A percentile compares a stretch with the other conserved stretches of the same genome.
These are phyloP conservation scores for Sogatella furcifera DNA, from an alignment of 1,140 invertebrate species.

Conservation along the genomic window DNA sequence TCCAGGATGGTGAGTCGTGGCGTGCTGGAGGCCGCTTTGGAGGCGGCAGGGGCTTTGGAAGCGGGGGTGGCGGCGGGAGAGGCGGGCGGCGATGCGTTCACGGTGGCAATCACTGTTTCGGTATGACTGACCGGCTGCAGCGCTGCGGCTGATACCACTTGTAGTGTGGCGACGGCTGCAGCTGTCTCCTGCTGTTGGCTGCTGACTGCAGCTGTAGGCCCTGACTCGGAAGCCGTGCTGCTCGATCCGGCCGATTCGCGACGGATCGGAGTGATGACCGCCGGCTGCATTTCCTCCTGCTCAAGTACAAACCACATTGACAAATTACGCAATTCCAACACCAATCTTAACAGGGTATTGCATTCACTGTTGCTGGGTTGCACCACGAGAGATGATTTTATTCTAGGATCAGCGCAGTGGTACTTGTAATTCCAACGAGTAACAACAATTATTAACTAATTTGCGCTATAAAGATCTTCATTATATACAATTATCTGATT, in stretches of 20 bases:
- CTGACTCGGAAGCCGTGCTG: constrained; percentile 1
- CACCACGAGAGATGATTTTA: too few relatives aligned
- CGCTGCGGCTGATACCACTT: constrained; percentile 41
- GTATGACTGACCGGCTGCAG: constrained; percentile 33
- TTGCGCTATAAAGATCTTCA: too few relatives aligned
- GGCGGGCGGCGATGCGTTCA: constrained; percentile 29
- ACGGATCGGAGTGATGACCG: constrained; percentile 17
- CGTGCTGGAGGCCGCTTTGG: constrained; percentile 23
- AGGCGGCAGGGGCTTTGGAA: constrained; percentile 13
- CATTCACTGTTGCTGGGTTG: constrained; percentile 17
- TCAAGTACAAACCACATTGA: not conserved
- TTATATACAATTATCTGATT: too few relatives aligned
- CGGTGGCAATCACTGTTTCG: constrained; percentile 32
- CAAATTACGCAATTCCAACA: too few relatives aligned
- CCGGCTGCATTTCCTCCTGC: constrained; percentile 14
- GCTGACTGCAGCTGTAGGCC: not conserved
- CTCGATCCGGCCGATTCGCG: constrained; percentile 11
- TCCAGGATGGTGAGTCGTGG: constrained; percentile 54
- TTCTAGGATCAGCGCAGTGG: too few relatives aligned
- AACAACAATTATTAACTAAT: too few relatives aligned
- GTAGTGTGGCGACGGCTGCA: constrained; percentile 35
- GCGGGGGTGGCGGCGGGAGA: constrained; percentile 13
- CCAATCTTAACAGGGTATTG: too few relatives aligned
- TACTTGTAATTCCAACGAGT: too few relatives aligned
- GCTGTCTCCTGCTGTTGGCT: constrained; percentile 35